phyloP scores from a whole-genome alignment of 2,888 invertebrate species.

The Yponomeuta sedellus region DNA sequence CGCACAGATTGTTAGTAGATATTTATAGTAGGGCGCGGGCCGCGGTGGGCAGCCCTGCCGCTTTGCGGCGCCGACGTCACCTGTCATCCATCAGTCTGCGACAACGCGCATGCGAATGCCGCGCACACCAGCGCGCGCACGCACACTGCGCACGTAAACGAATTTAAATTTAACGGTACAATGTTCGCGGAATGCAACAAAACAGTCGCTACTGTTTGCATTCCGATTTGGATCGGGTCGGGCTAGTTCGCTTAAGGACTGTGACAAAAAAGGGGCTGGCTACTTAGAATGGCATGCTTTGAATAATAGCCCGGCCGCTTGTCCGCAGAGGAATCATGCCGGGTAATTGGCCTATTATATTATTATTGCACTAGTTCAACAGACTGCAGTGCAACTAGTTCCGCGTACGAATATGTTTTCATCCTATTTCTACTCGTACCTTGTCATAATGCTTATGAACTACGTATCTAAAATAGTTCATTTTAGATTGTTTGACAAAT shows the following conservation, averaged over 20 bases:
- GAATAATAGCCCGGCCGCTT: slow-evolving; percentile 33
- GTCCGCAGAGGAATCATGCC: slow-evolving; percentile 14
- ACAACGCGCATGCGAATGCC: slow-evolving; percentile 64
- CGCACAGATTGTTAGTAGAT: slow-evolving; percentile 33
- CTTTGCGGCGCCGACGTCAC: slow-evolving; percentile 63
- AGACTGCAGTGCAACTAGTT: neutral
- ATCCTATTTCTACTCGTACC: too few species aligned
- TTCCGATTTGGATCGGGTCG: slow-evolving; percentile 48
- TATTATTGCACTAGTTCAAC: slow-evolving; percentile 8
- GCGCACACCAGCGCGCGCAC: slow-evolving; percentile 30
- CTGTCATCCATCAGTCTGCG: slow-evolving; percentile 75
- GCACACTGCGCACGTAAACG: slow-evolving; percentile 32
- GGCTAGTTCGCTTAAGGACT: slow-evolving; percentile 40
- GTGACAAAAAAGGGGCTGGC: slow-evolving; percentile 54
- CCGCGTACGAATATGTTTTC: too few species aligned
- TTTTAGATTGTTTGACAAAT: too few species aligned
- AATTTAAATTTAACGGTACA: slow-evolving; percentile 72
- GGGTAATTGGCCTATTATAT: slow-evolving; percentile 15
- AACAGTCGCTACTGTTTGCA: slow-evolving; percentile 33
- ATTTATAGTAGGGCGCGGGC: slow-evolving; percentile 35
- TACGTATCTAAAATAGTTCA: too few species aligned
- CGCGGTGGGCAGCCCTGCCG: slow-evolving; percentile 41
- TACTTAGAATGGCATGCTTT: slow-evolving; percentile 53
- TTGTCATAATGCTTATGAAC: too few species aligned
- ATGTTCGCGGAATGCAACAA: slow-evolving; percentile 52